phyloP scores from a whole-genome alignment of 2,888 invertebrate species.

The Linyphia triangularis region DNA sequence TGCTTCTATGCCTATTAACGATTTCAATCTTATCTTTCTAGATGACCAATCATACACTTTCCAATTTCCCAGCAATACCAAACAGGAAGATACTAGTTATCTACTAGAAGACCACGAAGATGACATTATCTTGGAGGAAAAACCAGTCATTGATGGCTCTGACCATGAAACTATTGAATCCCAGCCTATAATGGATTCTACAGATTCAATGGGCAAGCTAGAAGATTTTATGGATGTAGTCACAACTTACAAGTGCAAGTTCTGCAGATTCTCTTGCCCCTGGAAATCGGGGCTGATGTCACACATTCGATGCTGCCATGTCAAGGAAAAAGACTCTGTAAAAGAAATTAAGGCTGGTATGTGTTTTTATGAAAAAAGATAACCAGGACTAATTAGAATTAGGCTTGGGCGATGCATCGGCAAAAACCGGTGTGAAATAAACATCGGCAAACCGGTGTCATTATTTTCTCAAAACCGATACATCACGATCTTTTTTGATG shows the following conservation, averaged over 20 bases:
- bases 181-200: slow-evolving; percentile 37
- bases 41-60: slow-evolving; percentile 40
- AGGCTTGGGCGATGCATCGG: too few relatives aligned
- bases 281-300: slow-evolving; percentile 80
- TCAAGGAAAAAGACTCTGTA: slow-evolving; percentile 68
- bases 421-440: too few relatives aligned
- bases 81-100: slow-evolving; percentile 10
- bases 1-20: background rate
- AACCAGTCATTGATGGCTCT: slow-evolving; percentile 4
- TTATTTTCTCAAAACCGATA: too few relatives aligned
- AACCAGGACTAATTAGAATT: too few relatives aligned
- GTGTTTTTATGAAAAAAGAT: too few relatives aligned
- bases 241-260: slow-evolving; percentile 82
- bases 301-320: slow-evolving; percentile 79
- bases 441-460: too few relatives aligned
- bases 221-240: slow-evolving; percentile 82
- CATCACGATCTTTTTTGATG: too few relatives aligned
- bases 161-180: slow-evolving; percentile 33
- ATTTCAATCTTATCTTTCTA: background rate
- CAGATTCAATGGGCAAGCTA: slow-evolving; percentile 75
- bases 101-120: slow-evolving; percentile 10
- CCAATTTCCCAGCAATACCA: slow-evolving; percentile 35
- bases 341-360: slow-evolving; percentile 49
- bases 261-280: slow-evolving; percentile 82
- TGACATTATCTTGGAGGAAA: slow-evolving; percentile 6